These are phyloP conservation scores for Eulemur coronatus DNA, from an alignment of 2,797 vertebrate genomes.

Conservation along the genomic window DNA sequence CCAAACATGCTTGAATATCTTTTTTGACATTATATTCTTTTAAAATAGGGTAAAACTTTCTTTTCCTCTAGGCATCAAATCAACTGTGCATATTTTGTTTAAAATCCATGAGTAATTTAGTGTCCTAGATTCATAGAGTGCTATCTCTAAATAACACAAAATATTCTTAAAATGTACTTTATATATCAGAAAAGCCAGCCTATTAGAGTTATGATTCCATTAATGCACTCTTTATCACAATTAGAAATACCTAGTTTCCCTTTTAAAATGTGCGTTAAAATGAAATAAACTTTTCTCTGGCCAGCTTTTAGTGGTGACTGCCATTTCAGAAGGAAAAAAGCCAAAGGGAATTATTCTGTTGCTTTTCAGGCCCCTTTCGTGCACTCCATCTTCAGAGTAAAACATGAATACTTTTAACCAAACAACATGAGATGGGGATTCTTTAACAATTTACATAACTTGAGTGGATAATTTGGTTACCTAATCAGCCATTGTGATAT, in stretches of 20 bases:
- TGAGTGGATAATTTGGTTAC: background rate
- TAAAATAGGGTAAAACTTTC: background rate
- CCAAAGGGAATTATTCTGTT: background rate
- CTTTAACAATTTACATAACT: background rate
- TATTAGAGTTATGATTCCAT: conserved; percentile 29
- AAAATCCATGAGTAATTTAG: conserved; percentile 78
- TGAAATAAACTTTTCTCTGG: conserved; percentile 20
- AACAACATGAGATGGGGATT: background rate
- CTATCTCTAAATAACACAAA: conserved; percentile 66
- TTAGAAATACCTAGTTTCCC: conserved; percentile 6
- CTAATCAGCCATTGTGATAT: background rate
- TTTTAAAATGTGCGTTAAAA: conserved; percentile 36
- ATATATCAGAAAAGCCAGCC: conserved; percentile 28
- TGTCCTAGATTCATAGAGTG: conserved; percentile 70
- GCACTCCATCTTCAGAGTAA: background rate
- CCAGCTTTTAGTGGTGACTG: background rate
- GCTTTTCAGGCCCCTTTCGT: background rate
- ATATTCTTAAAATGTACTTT: conserved; percentile 58
- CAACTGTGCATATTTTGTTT: conserved; percentile 45
- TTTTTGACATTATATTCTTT: background rate
- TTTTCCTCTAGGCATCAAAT: background rate
- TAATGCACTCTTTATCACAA: conserved; percentile 29
- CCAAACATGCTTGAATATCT: background rate
- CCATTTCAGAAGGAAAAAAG: conserved; percentile 1
- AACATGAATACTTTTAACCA: background rate